A percentile compares a stretch with the other conserved stretches of the same genome.
Evolutionary conservation across 2,888 invertebrate genomes (phyloP).

Genomic region (Synanthedon myopaeformis): DNA sequence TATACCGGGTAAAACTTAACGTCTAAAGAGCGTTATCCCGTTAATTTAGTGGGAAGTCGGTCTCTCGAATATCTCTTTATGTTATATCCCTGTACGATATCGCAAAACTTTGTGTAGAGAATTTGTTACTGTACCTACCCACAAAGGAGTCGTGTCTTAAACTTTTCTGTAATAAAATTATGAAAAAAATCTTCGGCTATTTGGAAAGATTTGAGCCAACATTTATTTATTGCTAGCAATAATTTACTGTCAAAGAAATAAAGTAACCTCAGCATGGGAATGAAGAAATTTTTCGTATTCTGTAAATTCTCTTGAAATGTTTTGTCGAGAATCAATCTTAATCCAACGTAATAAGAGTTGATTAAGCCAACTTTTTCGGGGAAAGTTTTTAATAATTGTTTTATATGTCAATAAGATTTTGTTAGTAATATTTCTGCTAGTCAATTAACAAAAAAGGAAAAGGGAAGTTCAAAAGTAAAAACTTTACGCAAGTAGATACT

Average conservation of each 20-base stretch:
- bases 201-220: slow-evolving; percentile 44
- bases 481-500: too few relatives aligned
- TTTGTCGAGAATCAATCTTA: background rate
- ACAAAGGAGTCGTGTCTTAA: background rate
- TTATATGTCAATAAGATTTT: too few relatives aligned
- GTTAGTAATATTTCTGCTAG: too few relatives aligned
- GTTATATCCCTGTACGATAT: slow-evolving; percentile 40
- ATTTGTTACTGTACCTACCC: slow-evolving; percentile 13
- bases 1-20: slow-evolving; percentile 59
- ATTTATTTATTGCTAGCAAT: slow-evolving; percentile 52
- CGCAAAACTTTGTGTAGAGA: slow-evolving; percentile 32
- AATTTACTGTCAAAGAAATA: slow-evolving; percentile 40
- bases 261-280: background rate
- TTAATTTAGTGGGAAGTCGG: slow-evolving; percentile 49
- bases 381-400: background rate
- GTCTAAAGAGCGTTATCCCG: slow-evolving; percentile 55
- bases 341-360: background rate
- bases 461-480: too few relatives aligned
- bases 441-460: too few relatives aligned
- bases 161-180: background rate
- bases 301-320: background rate
- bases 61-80: slow-evolving; percentile 41
- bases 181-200: slow-evolving; percentile 50
- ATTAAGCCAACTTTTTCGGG: background rate
- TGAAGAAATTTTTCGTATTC: background rate